phyloP scores from a whole-genome alignment of 2,113 vertebrate genomes.

The Noctilio leporinus region DNA sequence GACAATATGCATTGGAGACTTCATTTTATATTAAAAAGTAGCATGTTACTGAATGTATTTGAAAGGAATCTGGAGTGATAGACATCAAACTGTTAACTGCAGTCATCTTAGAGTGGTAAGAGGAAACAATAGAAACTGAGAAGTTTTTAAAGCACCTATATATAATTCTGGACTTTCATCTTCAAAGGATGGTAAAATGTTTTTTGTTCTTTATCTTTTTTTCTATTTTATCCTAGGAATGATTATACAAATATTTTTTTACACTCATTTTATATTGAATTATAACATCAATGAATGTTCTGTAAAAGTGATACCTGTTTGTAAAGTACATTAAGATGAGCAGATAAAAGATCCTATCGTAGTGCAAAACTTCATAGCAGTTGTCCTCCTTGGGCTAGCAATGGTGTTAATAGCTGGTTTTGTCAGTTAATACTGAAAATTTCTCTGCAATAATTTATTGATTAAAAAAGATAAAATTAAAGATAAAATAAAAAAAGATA shows the following conservation, averaged over 20 bases:
- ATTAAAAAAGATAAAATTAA: neutral
- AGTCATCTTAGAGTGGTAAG: neutral
- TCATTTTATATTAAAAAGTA: slow-evolving; percentile 33
- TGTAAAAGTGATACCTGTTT: neutral
- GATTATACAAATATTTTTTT: slow-evolving; percentile 12
- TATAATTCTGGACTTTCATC: neutral
- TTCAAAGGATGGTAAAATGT: neutral
- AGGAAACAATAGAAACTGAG: neutral
- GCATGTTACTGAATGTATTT: neutral
- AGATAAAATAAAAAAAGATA: neutral
- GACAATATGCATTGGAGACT: neutral
- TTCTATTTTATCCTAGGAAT: neutral
- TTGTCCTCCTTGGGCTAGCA: slow-evolving; percentile 1
- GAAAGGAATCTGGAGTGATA: neutral
- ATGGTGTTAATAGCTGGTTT: neutral
- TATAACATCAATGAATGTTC: neutral
- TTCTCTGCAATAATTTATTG: neutral
- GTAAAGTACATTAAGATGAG: neutral
- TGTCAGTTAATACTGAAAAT: neutral
- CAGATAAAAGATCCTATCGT: neutral
- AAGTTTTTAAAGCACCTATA: neutral
- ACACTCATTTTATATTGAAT: neutral
- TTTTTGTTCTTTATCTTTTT: neutral
- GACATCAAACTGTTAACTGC: neutral
- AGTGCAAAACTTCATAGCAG: neutral